These are phyloP conservation scores for Sinocyclocheilus rhinocerous DNA, from an alignment of 2,113 vertebrate genomes.

Conservation along the genomic window DNA sequence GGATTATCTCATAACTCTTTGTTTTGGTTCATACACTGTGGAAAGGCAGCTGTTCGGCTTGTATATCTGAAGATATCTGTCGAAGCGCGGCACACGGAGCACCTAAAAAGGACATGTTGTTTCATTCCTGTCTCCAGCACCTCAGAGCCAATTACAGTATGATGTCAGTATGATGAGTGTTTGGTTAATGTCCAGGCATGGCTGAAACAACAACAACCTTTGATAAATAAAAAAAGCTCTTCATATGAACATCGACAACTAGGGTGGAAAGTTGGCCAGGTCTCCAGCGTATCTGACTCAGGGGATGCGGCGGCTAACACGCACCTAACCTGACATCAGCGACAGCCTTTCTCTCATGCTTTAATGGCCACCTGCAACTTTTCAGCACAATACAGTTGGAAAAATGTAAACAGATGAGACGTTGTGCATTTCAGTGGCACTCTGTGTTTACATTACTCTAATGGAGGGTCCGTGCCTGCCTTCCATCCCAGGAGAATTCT, in stretches of 20 bases:
- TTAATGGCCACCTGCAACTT: constrained; percentile 57
- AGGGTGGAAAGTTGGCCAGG: neutral
- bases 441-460: constrained; percentile 51
- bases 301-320: constrained; percentile 6
- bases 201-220: constrained; percentile 46
- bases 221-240: constrained; percentile 42
- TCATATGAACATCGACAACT: neutral
- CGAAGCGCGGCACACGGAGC: constrained; percentile 26
- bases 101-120: constrained; percentile 70
- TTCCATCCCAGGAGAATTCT: constrained; percentile 29
- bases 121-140: constrained; percentile 33
- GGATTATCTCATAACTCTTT: constrained; percentile 14
- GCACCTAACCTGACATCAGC: no score
- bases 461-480: constrained; percentile 36
- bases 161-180: constrained; percentile 20
- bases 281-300: neutral
- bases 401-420: constrained; percentile 57
- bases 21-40: neutral
- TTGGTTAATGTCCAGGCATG: constrained; percentile 41
- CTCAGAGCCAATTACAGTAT: constrained; percentile 27
- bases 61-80: constrained; percentile 34
- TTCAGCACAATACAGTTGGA: constrained; percentile 54
- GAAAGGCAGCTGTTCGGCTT: constrained; percentile 48
- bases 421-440: constrained; percentile 26
- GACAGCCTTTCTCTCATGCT: constrained; percentile 49